Conservation (phyloP, 2,113 vertebrate species). For the Sturnus vulgaris region DNA sequence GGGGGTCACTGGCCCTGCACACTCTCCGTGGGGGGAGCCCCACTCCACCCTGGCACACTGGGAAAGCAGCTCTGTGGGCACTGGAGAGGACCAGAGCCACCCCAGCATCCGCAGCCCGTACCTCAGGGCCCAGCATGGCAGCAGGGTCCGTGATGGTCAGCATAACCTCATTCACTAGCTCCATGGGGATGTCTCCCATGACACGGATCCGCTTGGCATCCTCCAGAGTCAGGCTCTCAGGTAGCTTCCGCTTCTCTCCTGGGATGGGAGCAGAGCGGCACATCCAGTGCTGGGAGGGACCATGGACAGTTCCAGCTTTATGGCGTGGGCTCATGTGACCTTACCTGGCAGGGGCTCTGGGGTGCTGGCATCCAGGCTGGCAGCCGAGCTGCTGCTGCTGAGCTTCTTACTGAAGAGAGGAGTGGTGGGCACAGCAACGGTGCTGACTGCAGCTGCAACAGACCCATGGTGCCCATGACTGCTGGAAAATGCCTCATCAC, state of each 20-base stretch:
- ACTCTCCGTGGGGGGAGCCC: rapidly evolving
- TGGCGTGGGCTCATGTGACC: rapidly evolving
- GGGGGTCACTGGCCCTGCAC: not conserved
- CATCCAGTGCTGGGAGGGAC: not conserved
- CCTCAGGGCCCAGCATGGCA: slow-evolving; percentile 97
- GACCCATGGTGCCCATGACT: rapidly evolving
- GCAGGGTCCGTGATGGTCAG: slow-evolving; percentile 97
- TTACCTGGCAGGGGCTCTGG: slow-evolving; percentile 86
- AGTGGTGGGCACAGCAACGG: slow-evolving; percentile 78
- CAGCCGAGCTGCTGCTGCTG: slow-evolving; percentile 73
- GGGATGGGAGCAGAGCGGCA: not conserved
- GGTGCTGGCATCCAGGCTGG: slow-evolving; percentile 75
- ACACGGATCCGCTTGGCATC: slow-evolving; percentile 96
- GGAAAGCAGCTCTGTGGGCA: not conserved
- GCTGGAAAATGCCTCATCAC: rapidly evolving
- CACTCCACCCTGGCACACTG: not conserved
- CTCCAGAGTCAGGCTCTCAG: slow-evolving; percentile 90
- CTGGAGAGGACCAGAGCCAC: rapidly evolving
- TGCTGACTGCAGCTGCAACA: slow-evolving; percentile 76
- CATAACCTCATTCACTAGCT: slow-evolving; percentile 98
- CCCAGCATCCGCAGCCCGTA: not conserved
- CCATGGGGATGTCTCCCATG: slow-evolving; percentile 99
- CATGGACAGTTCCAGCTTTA: not conserved
- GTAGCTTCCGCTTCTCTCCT: slow-evolving; percentile 96
- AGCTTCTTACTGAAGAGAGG: slow-evolving; percentile 85